Evolutionary conservation across 1,140 invertebrate species (phyloP), one percentile per base, ranked within the genome.

Genomic region (Cotesia glomerata): DNA sequence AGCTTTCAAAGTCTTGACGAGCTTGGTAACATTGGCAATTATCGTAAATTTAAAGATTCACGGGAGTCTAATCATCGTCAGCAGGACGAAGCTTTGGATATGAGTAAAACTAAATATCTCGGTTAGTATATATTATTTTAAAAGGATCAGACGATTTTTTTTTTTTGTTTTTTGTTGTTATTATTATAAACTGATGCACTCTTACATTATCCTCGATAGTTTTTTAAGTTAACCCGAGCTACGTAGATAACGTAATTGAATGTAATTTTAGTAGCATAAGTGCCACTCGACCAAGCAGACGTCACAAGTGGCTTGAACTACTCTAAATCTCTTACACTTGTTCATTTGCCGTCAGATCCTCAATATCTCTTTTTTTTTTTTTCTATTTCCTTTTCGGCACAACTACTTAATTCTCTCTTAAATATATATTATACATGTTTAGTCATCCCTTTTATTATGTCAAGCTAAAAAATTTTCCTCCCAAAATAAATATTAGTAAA

Each of bases 231-330:
- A 81, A 82, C 77, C 80, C 79, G 76, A 79, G 79, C 75, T 76
- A 64, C 54, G 56, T 75, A 83, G 84, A 85, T 85, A 86, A 84
- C 79, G 80, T 84, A 84, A 86, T 86, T 82, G 84, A 85, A 83
- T 85, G 81, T 86, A 86, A 87, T 87, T 87, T 87, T 86, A 86
- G 86, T 85, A 85, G 82, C 84, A 85, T 84, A 84, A 87, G 86
- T 87, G 84, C 71, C 81, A 83, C 85, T 87, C 79, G 84, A 86
- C 77, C 72, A 78, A 72, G 82, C 85, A 86, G 85, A 87, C 86
- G 86, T 87, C 85, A 86, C 82, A 76, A 87, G 85, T 85, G 79
- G 74, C 76, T 75, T 71, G 63, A 66, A 73, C 74, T 76, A 80
- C 79, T 79, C 11, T 59, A 32, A 73, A 75, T 75, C 80, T 80